phyloP scores from a whole-genome alignment of 2,797 vertebrate species.

The Hypotaenidia okinawae region DNA sequence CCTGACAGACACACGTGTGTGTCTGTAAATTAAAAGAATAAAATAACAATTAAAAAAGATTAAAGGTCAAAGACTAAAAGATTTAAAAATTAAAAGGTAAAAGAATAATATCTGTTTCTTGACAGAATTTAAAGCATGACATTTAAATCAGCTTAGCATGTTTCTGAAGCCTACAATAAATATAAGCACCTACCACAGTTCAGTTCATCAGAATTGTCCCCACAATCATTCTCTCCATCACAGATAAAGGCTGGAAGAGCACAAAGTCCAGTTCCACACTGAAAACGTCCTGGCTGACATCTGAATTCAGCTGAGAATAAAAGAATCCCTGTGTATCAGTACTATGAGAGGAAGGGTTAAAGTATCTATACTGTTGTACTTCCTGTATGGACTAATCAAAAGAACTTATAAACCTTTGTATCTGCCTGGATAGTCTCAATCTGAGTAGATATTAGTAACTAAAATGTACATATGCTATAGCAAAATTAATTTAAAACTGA shows the following conservation, averaged over 20 bases:
- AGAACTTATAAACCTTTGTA: background rate
- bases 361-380: background rate
- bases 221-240: slow-evolving; percentile 95
- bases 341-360: background rate
- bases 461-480: background rate
- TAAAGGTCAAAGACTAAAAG: background rate
- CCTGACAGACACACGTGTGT: slow-evolving; percentile 96
- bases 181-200: slow-evolving; percentile 88
- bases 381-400: background rate
- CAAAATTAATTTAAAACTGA: background rate
- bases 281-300: slow-evolving; percentile 94
- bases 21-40: slow-evolving; percentile 78
- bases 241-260: slow-evolving; percentile 98
- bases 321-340: background rate
- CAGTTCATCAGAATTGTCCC: slow-evolving; percentile 94
- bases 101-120: background rate
- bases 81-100: background rate
- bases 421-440: background rate
- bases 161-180: background rate
- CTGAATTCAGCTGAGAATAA: slow-evolving; percentile 89
- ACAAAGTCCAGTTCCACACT: slow-evolving; percentile 97
- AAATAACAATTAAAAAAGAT: background rate
- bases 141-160: background rate
- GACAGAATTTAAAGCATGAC: background rate
- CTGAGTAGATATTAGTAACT: background rate